phyloP scores from a whole-genome alignment of 2,113 vertebrate genomes.

The Myanophis thanlyinensis region DNA sequence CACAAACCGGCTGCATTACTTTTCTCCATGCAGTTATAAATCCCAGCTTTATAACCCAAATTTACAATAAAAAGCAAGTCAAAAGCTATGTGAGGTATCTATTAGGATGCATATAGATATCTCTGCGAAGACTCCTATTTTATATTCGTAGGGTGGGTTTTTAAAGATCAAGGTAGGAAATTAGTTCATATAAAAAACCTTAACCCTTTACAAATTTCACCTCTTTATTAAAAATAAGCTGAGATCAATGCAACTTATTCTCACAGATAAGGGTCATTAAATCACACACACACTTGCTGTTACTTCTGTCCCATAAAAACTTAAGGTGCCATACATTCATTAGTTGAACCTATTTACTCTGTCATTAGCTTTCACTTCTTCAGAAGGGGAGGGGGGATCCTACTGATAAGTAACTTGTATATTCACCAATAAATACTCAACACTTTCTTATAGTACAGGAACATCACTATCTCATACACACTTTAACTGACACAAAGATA shows the following conservation, averaged over 20 bases:
- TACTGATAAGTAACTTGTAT: background rate
- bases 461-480: background rate
- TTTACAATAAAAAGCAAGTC: background rate
- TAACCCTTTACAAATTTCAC: background rate
- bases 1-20: background rate
- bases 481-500: background rate
- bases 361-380: background rate
- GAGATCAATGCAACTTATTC: background rate
- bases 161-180: background rate
- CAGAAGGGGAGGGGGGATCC: background rate
- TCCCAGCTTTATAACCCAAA: background rate
- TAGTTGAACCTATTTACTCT: background rate
- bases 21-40: background rate
- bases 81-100: background rate
- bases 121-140: background rate
- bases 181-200: background rate
- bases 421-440: background rate
- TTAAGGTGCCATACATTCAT: background rate
- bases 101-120: background rate
- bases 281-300: background rate
- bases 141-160: background rate
- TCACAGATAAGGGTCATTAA: background rate
- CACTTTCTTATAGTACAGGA: background rate
- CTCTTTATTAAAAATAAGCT: background rate
- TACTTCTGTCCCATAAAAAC: background rate